Evolutionary conservation across 2,113 vertebrate species (phyloP), one percentile per base, ranked within the genome.

Genomic region (Dromiciops gliroides): DNA sequence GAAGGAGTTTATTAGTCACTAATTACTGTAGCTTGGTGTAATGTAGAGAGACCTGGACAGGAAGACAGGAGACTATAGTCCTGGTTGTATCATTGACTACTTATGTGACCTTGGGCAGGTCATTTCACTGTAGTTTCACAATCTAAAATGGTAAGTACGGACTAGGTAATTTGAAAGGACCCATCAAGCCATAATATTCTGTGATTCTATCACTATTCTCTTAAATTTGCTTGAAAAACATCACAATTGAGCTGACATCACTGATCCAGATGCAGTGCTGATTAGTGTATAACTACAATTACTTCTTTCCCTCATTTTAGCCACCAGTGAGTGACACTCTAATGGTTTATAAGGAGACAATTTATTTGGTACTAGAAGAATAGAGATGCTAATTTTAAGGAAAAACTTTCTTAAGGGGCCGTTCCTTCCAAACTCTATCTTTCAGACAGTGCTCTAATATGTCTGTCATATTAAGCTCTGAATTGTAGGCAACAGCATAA

Each of bases 301-400:
- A 3, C 89, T 67, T 90, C 19, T 67, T 37, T 28, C 90, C 47
- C 91, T 90, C 0, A 48, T 89, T 89, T 90, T 37, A 52, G 60
- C 89, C 31, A 48, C 37, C 89, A 91, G 31, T 91, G 93, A 92
- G n/a, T 50, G 90, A 50, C 47, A 93, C 94, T 51, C 19, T 8
- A 28, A 75, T n/a, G 91, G 50, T 50, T 56, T 48, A 51, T 91
- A 50, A 31, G 49, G 89, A 93, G 95, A 14, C 1, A 10, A 50
- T 83, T 88, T 37, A 49, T 31, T 92, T 92, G 24, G 11, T 9
- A 52, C 28, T 3, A 14, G 48, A 75, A 48, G 26, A 52, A 90
- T 47, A 31, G 60, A 28, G 37, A 92, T 25, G 51, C 22, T 0
- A 8, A 1, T 47, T 49, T 67, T 3, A 3, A 16, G 44, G 90